Evolutionary conservation across 2,113 vertebrate species (phyloP).

Genomic region (Tricholaema leucomelas): DNA sequence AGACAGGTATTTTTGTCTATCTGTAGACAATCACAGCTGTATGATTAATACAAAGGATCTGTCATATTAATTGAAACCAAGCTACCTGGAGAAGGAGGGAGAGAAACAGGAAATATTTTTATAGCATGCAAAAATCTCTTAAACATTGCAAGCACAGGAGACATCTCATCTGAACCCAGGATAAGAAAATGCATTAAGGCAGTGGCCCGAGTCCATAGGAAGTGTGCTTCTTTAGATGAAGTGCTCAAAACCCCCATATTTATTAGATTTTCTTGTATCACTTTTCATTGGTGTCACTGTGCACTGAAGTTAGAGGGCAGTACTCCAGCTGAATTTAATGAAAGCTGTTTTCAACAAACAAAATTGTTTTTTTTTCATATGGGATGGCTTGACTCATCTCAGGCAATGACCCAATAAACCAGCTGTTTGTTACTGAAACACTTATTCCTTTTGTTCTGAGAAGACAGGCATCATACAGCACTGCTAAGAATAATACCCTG

Average conservation of each 20-base stretch:
- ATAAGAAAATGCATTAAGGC: not conserved
- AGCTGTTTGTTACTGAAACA: not conserved
- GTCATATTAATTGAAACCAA: not conserved
- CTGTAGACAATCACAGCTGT: not conserved
- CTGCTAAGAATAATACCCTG: not conserved
- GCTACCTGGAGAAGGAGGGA: not conserved
- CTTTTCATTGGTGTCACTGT: not conserved
- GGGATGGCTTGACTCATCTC: not conserved
- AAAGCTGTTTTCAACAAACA: not conserved
- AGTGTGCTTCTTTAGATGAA: not conserved
- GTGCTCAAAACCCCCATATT: not conserved
- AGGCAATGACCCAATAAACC: not conserved
- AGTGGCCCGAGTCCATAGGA: not conserved
- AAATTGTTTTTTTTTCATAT: not conserved
- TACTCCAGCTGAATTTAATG: not conserved
- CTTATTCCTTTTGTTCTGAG: not conserved
- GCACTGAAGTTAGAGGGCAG: not conserved
- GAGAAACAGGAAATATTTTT: not conserved
- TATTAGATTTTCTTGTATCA: not conserved
- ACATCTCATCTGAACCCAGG: not conserved
- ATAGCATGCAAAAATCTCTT: not conserved
- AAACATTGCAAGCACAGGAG: not conserved
- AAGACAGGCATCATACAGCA: not conserved
- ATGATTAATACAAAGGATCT: not conserved
- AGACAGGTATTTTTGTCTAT: not conserved